Percentiles rank a stretch among this genome's conserved stretches.
These are phyloP conservation scores for Tenthredo livida DNA, from an alignment of 2,888 invertebrate species.

Conservation along the genomic window DNA sequence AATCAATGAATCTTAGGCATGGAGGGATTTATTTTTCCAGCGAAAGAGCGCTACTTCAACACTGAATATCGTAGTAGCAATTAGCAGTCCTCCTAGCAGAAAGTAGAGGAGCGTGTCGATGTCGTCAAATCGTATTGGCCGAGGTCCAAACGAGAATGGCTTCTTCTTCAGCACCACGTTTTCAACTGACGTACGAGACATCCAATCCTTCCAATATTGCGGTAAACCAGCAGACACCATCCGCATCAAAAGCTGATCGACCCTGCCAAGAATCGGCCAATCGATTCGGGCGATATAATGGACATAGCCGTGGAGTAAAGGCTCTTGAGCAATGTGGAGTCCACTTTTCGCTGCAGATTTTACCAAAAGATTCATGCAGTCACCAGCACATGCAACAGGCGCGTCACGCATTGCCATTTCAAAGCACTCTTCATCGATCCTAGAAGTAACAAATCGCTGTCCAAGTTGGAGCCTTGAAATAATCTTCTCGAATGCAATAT, in stretches of 20 bases:
- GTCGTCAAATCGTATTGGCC: background rate
- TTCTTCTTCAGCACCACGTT: background rate
- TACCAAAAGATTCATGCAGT: background rate
- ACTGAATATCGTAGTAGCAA: background rate
- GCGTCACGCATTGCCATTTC: background rate
- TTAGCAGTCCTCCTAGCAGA: background rate
- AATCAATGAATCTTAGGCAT: background rate
- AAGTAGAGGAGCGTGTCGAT: background rate
- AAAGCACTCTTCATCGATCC: background rate
- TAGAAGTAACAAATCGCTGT: background rate
- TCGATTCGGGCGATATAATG: background rate
- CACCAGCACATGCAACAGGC: conserved; percentile 5
- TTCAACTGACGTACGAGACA: too few relatives aligned
- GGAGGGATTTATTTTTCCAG: background rate
- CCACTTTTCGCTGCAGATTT: background rate
- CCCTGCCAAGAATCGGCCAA: conserved; percentile 2
- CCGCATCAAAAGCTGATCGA: background rate
- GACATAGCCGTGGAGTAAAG: background rate
- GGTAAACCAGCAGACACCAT: conserved; percentile 21
- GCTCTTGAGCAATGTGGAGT: background rate
- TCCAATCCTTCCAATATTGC: background rate
- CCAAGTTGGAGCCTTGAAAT: background rate
- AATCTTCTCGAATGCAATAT: background rate
- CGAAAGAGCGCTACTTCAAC: background rate
- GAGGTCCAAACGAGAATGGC: background rate